Percentiles rank a stretch among this genome's conserved stretches.
phyloP scores from a whole-genome alignment of 2,888 invertebrate species.

The Notodonta dromedarius region DNA sequence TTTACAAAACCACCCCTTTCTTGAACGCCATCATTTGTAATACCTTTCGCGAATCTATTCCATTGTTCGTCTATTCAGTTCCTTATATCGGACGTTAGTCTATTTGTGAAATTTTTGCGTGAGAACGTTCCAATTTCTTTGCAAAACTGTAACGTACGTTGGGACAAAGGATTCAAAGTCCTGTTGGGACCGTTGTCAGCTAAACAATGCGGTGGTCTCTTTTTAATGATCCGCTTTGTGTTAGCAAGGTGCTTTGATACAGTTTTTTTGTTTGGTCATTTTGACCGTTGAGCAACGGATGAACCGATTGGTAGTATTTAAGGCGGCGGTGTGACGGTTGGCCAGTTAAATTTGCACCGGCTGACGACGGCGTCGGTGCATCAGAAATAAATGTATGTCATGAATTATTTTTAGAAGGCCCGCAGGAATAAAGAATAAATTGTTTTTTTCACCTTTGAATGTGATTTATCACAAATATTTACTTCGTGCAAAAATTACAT shows the following conservation, averaged over 20 bases:
- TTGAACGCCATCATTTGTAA: slow-evolving; percentile 84
- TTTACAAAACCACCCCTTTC: slow-evolving; percentile 75
- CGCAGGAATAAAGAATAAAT: too few relatives aligned
- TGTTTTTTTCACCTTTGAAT: too few relatives aligned
- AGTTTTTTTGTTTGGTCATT: slow-evolving; percentile 72
- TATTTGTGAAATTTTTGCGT: slow-evolving; percentile 81
- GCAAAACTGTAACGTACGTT: slow-evolving; percentile 76
- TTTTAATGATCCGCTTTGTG: slow-evolving; percentile 82
- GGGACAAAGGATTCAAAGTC: slow-evolving; percentile 52
- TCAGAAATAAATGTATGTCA: background rate
- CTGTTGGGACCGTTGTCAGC: slow-evolving; percentile 66
- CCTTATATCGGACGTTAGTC: slow-evolving; percentile 67
- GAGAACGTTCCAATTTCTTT: slow-evolving; percentile 82
- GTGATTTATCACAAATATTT: too few relatives aligned
- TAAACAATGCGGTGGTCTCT: slow-evolving; percentile 80
- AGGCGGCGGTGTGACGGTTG: slow-evolving; percentile 60
- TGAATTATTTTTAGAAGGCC: too few relatives aligned
- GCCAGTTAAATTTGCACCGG: slow-evolving; percentile 25
- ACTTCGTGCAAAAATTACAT: too few relatives aligned
- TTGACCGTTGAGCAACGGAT: slow-evolving; percentile 81
- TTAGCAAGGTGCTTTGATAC: slow-evolving; percentile 67
- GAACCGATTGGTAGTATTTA: slow-evolving; percentile 74
- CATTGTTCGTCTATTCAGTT: slow-evolving; percentile 72
- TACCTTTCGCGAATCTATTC: slow-evolving; percentile 85
- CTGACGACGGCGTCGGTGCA: slow-evolving; percentile 11